Percentiles rank a stretch among this genome's conserved stretches.
These are phyloP conservation scores for Allolobophora icterica DNA, from an alignment of 2,888 invertebrate species.

Conservation along the genomic window DNA sequence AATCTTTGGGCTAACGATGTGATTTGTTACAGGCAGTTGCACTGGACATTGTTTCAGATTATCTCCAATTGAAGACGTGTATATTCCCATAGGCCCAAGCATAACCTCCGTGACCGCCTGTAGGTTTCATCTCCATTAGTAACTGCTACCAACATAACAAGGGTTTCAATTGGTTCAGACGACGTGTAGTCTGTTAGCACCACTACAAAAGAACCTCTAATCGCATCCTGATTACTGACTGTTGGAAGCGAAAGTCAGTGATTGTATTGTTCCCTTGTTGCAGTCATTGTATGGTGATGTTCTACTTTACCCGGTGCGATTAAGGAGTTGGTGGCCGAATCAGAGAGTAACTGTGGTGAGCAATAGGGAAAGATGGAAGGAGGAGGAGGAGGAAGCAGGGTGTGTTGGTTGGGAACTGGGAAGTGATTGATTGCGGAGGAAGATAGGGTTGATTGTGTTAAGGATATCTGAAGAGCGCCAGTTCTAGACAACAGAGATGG, in stretches of 20 bases:
- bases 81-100: too few species aligned
- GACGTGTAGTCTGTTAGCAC: too few species aligned
- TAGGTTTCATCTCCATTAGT: too few species aligned
- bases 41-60: background rate
- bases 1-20: background rate
- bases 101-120: background rate
- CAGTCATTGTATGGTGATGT: background rate
- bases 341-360: background rate
- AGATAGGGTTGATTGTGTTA: conserved; percentile 26
- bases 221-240: background rate
- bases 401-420: background rate
- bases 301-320: background rate
- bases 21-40: background rate
- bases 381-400: conserved; percentile 6
- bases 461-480: conserved; percentile 22
- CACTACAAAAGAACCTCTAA: background rate
- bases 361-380: background rate
- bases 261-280: background rate
- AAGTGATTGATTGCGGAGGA: conserved; percentile 25
- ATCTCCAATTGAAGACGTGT: background rate
- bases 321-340: background rate
- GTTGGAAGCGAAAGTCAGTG: background rate
- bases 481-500: conserved; percentile 17
- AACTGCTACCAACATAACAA: too few species aligned
- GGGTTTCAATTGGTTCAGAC: too few species aligned